Evolutionary conservation across 2,113 vertebrate species (phyloP).

Genomic region (Pollachius pollachius): DNA sequence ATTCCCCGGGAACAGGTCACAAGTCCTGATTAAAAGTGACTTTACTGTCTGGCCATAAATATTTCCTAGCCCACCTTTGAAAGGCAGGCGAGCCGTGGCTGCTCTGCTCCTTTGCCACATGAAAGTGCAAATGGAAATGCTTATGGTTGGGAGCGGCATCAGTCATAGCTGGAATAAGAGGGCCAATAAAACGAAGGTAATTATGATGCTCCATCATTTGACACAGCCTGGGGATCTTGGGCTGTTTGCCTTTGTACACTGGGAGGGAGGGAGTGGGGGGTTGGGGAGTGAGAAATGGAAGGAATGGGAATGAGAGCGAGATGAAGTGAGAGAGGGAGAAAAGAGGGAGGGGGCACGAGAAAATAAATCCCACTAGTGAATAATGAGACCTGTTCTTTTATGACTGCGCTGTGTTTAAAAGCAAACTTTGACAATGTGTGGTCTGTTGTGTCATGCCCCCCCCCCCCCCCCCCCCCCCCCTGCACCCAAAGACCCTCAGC

Average conservation of each 20-base stretch:
- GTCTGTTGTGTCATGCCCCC: constrained; percentile 59
- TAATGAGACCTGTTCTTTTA: constrained; percentile 72
- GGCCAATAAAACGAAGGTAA: constrained; percentile 77
- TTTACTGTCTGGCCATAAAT: constrained; percentile 71
- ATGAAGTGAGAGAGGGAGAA: neutral
- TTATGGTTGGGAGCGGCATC: constrained; percentile 74
- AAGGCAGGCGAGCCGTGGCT: constrained; percentile 65
- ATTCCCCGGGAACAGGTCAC: constrained; percentile 67
- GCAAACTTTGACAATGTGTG: constrained; percentile 75
- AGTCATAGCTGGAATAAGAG: constrained; percentile 76
- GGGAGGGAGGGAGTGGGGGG: neutral
- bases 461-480: constrained; percentile 38
- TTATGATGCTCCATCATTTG: constrained; percentile 78
- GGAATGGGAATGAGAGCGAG: neutral
- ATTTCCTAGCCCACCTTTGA: constrained; percentile 79
- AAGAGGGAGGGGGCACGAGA: neutral
- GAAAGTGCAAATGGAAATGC: constrained; percentile 77
- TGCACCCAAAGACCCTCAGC: neutral
- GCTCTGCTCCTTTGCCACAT: constrained; percentile 70
- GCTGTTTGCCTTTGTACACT: constrained; percentile 54
- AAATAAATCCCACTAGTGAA: constrained; percentile 70
- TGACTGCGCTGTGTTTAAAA: constrained; percentile 63
- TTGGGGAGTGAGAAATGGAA: constrained; percentile 3
- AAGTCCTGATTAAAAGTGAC: constrained; percentile 72
- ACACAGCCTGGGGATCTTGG: constrained; percentile 67